Evolutionary conservation across 2,113 vertebrate species (phyloP).

Genomic region (Ctenomys sociabilis): DNA sequence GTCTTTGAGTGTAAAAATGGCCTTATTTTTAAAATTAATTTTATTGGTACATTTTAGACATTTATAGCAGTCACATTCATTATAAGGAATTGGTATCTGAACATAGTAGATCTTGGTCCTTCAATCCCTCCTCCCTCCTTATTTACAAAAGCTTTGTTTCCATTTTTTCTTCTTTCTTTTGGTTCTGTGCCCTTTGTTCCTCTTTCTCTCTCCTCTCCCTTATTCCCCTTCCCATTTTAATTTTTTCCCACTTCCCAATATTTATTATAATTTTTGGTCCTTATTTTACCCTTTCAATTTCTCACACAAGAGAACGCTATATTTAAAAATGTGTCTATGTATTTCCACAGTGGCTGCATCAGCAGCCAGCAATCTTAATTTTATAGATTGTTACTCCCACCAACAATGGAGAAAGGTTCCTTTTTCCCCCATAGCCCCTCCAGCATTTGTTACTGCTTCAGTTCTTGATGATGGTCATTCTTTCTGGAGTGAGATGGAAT

Average conservation of each 20-base stretch:
- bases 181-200: background rate
- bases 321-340: background rate
- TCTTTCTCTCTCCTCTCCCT: too few species aligned
- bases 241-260: background rate
- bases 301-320: background rate
- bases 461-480: background rate
- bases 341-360: background rate
- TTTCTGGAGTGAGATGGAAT: background rate
- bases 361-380: too few species aligned
- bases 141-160: background rate
- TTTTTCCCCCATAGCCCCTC: background rate
- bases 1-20: background rate
- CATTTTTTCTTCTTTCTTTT: background rate
- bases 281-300: background rate
- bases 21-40: background rate
- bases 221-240: background rate
- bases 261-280: background rate
- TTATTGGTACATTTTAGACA: background rate
- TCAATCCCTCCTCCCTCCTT: background rate
- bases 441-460: background rate
- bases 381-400: background rate
- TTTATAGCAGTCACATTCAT: background rate
- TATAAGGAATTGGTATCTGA: background rate
- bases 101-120: background rate
- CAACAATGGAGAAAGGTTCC: background rate